Evolutionary conservation across 2,113 vertebrate species (phyloP).

Genomic region (Dasyornis broadbenti): DNA sequence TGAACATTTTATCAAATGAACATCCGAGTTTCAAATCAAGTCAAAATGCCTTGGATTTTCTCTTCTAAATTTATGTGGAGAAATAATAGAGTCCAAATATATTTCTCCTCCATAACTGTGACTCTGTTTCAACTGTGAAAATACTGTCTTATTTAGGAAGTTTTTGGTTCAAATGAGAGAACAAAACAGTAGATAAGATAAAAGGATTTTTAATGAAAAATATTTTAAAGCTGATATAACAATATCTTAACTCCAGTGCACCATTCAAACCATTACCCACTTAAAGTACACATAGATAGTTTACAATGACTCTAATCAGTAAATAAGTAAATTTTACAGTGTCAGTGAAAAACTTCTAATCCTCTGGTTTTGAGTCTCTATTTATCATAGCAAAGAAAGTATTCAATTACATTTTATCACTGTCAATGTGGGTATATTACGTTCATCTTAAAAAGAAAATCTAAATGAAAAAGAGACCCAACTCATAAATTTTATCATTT

Average conservation of each 20-base stretch:
- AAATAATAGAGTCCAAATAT: background rate
- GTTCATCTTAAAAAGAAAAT: background rate
- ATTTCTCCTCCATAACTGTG: background rate
- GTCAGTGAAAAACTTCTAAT: background rate
- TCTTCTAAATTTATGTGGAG: background rate
- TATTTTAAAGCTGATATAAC: background rate
- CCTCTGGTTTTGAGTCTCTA: background rate
- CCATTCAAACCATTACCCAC: background rate
- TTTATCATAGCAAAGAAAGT: background rate
- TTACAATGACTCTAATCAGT: background rate
- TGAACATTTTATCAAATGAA: background rate
- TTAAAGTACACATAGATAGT: background rate
- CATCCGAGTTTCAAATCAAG: background rate
- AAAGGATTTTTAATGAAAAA: background rate
- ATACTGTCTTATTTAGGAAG: background rate
- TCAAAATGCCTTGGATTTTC: background rate
- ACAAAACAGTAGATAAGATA: background rate
- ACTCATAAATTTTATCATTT: background rate
- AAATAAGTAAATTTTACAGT: background rate
- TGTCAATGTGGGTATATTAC: background rate
- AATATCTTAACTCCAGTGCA: background rate
- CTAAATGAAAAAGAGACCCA: background rate
- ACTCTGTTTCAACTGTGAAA: background rate
- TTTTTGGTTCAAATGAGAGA: background rate
- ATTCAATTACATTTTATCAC: constrained; percentile 16